Evolutionary conservation across 2,113 vertebrate species (phyloP).

Genomic region (Cynocephalus volans): DNA sequence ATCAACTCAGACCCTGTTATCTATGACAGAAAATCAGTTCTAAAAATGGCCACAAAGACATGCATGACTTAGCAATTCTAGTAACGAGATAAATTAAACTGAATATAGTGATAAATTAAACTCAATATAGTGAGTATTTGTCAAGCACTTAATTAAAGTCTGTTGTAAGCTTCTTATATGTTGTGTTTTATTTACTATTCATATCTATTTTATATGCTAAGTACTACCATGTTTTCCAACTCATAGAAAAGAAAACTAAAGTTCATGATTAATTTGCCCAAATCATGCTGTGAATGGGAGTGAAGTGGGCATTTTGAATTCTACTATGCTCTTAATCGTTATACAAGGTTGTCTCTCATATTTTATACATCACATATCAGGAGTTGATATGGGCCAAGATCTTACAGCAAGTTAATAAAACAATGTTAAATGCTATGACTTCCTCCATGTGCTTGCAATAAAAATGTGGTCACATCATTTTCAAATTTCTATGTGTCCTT

Average conservation of each 20-base stretch:
- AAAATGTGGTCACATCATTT: not conserved
- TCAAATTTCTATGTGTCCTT: not conserved
- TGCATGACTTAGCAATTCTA: not conserved
- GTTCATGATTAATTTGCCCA: not conserved
- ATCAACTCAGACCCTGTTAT: not conserved
- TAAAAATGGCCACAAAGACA: not conserved
- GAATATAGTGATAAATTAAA: constrained; percentile 2
- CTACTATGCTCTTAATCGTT: not conserved
- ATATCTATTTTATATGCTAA: not conserved
- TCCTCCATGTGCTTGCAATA: not conserved
- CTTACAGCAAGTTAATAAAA: not conserved
- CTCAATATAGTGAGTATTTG: not conserved
- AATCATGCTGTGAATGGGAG: not conserved
- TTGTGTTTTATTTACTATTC: not conserved
- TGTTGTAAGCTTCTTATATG: not conserved
- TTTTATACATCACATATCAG: constrained; percentile 19
- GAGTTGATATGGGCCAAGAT: not conserved
- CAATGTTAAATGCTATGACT: not conserved
- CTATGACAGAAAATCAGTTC: constrained; percentile 9
- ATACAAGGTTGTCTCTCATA: not conserved
- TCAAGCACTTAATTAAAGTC: not conserved
- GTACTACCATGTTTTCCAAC: not conserved
- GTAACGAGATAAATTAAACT: constrained; percentile 2
- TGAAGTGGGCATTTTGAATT: not conserved
- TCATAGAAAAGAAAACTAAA: not conserved